A percentile compares a stretch with the other conserved stretches of the same genome.
Evolutionary conservation across 37 sponge, comb jelly and placozoan species (phyloP).

Genomic region (Theonella swinhoei): DNA sequence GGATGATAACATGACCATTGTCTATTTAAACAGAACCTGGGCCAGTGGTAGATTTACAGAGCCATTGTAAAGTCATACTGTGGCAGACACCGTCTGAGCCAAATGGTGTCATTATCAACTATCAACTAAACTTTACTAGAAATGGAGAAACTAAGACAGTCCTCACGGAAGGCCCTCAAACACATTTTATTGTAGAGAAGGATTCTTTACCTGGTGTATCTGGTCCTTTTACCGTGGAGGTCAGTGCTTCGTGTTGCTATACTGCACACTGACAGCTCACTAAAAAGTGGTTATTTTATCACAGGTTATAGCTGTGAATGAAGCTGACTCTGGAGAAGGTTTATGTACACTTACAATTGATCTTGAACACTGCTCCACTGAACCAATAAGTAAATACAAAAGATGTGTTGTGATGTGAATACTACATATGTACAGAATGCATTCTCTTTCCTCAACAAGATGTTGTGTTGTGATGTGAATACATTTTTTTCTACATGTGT

Average conservation of each 20-base stretch:
- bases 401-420: not conserved
- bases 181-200: not conserved
- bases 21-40: not conserved
- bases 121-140: not conserved
- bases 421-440: not conserved
- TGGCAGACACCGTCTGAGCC: not conserved
- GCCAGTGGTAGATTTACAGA: not conserved
- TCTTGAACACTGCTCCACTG: not conserved
- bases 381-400: not conserved
- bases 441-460: too few species aligned
- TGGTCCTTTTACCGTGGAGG: not conserved
- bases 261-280: too few species aligned
- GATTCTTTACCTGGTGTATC: not conserved
- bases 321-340: not conserved
- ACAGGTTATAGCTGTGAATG: not conserved
- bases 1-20: too few species aligned
- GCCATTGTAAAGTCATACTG: not conserved
- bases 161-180: not conserved
- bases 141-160: not conserved
- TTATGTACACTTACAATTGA: not conserved
- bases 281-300: too few species aligned
- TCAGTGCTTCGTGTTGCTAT: not conserved
- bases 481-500: not conserved
- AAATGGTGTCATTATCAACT: not conserved
- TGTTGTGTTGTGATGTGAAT: not conserved